Percentiles rank a stretch among this genome's conserved stretches.
Evolutionary conservation across 2,888 invertebrate species (phyloP).

Genomic region (Chromoteleia sp.): DNA sequence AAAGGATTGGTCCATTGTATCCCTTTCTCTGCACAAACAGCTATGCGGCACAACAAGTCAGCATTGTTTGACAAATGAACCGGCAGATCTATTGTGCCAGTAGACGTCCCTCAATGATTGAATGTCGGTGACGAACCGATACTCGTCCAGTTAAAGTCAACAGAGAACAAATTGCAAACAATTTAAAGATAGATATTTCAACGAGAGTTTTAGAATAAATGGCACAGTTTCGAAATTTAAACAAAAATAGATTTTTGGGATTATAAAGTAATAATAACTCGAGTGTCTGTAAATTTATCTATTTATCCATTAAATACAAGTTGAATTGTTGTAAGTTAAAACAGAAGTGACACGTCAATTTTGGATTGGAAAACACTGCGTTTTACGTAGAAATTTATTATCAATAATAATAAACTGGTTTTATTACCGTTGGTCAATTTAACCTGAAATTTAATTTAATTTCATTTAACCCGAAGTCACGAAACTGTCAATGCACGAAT

Average conservation of each 20-base stretch:
- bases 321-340: no score
- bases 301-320: no score
- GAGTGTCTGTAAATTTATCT: background rate
- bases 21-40: constrained; percentile 21
- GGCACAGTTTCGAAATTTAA: background rate
- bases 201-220: background rate
- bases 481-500: background rate
- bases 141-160: constrained; percentile 36
- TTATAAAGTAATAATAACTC: background rate
- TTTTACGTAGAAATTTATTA: background rate
- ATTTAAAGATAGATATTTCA: constrained; percentile 7
- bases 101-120: constrained; percentile 33
- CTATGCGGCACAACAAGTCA: constrained; percentile 25
- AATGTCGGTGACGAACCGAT: constrained; percentile 31
- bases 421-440: no score
- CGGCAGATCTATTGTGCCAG: constrained; percentile 37
- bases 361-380: background rate
- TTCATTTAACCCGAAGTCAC: no score
- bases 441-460: no score
- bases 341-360: no score
- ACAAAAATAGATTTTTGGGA: background rate
- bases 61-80: constrained; percentile 54
- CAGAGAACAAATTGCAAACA: constrained; percentile 23
- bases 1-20: no score
- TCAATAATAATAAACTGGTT: background rate